Percentiles rank a stretch among this genome's conserved stretches.
Evolutionary conservation across 92 coral and sea anemone genomes (phyloP).

Genomic region (Heliopora coerulea): DNA sequence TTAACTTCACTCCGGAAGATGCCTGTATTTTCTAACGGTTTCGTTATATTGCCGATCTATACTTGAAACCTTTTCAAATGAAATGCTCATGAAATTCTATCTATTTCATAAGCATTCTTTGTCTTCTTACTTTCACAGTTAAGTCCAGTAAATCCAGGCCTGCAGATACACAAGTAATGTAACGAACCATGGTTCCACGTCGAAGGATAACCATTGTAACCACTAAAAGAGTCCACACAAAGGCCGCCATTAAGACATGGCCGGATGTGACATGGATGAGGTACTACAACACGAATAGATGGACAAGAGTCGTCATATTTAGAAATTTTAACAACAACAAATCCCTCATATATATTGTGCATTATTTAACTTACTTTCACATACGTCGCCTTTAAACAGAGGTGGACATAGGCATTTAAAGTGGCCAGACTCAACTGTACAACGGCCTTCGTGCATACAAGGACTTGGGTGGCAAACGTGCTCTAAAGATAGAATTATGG

Average conservation of each 20-base stretch:
- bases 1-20: too few relatives aligned
- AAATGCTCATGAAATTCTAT: too few relatives aligned
- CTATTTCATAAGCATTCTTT: too few relatives aligned
- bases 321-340: neutral
- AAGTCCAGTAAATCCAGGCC: constrained; percentile 76
- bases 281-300: constrained; percentile 47
- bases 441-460: constrained; percentile 84
- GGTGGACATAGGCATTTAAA: constrained; percentile 82
- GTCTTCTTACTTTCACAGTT: constrained; percentile 82
- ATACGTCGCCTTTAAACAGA: constrained; percentile 77
- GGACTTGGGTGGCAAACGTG: constrained; percentile 98
- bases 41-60: too few relatives aligned
- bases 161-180: constrained; percentile 86
- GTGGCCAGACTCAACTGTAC: constrained; percentile 87
- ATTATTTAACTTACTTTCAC: constrained; percentile 93
- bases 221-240: constrained; percentile 85
- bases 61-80: too few relatives aligned
- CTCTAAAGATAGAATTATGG: constrained; percentile 44
- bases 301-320: neutral
- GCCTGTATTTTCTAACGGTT: too few relatives aligned
- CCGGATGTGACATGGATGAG: constrained; percentile 79
- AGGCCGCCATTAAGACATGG: constrained; percentile 87
- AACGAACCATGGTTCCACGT: constrained; percentile 82
- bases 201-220: constrained; percentile 79
- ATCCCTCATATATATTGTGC: too few relatives aligned